A percentile compares a stretch with the other conserved stretches of the same genome.
Conservation (phyloP, 2,113 vertebrate species). For the Guaruba guarouba region DNA sequence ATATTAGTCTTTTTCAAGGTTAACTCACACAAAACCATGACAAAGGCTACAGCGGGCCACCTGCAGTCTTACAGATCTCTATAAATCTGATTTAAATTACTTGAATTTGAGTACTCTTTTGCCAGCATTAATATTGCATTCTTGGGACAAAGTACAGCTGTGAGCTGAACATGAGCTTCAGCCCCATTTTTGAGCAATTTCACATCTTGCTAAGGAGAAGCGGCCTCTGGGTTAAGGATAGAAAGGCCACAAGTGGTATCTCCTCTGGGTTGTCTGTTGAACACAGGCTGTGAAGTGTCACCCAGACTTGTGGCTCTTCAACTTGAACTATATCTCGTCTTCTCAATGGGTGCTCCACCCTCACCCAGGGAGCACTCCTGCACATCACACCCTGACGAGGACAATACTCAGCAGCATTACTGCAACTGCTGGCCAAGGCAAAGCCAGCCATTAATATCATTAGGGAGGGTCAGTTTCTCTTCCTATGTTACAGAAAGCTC, state of each 20-base stretch:
- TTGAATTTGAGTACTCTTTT: not conserved
- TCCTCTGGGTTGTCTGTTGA: not conserved
- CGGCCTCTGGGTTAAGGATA: not conserved
- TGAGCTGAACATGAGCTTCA: not conserved
- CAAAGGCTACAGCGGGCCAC: not conserved
- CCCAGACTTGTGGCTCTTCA: not conserved
- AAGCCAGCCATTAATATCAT: too few relatives aligned
- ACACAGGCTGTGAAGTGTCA: not conserved
- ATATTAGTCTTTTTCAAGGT: not conserved
- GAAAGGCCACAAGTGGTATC: rapidly evolving
- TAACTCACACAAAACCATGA: not conserved
- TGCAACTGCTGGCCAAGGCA: not conserved
- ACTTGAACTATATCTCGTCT: not conserved
- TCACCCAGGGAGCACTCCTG: not conserved
- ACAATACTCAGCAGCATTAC: not conserved
- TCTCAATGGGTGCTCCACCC: not conserved
- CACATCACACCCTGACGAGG: not conserved
- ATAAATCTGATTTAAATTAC: not conserved
- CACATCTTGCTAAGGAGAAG: not conserved
- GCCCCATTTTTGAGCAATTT: not conserved
- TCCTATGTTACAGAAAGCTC: not conserved
- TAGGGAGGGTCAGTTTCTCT: not conserved
- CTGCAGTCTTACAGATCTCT: not conserved
- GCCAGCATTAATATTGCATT: not conserved
- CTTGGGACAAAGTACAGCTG: not conserved